Evolutionary conservation across 2,113 vertebrate species (phyloP), one percentile per base, ranked within the genome.

Genomic region (Oncorhynchus nerka): DNA sequence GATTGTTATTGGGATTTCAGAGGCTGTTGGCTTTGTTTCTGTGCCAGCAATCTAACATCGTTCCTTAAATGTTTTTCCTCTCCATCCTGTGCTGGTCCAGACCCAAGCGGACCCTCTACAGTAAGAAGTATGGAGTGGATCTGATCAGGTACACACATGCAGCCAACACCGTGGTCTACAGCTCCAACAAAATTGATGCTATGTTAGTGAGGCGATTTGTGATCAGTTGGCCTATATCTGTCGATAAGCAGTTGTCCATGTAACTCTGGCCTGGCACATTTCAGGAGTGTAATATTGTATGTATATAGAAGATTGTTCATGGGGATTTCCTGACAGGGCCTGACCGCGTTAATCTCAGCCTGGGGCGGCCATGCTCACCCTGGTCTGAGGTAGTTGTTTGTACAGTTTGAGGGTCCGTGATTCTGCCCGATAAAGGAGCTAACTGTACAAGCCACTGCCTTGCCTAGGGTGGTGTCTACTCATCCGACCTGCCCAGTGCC

Each of bases 371-470:
- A 45, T 88, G 90, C 96, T 95, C 96, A 92, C 90, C 94, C 94
- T 96, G 95, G 95, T 93, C 95, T 98, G 98, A 99, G 97, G 98
- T 99, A 99, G 98, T 99, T 98, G 96, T 99, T 99, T 99, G 98
- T 99, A 99, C 97, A 99, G 98, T 99, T 99, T 98, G 95, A 97
- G 97, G 98, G 98, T 98, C 95, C 96, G 94, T 96, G 95, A 98
- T 98, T 97, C 95, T 97, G 95, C 97, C 98, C 97, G 94, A 96
- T 97, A 95, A 94, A 96, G 98, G 97, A 99, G 98, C 96, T 99
- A 98, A 99, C 98, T 99, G 98, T 99, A 99, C 98, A 99, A 95
- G 93, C 96, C 95, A 98, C 98, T 99, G 97, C 98, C 98, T 99
- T 99, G 98, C 98, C 94, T 94, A 96, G 94, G 95, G 93, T 93